phyloP scores from a whole-genome alignment of 1,140 invertebrate species.

The Aphelinus certus region DNA sequence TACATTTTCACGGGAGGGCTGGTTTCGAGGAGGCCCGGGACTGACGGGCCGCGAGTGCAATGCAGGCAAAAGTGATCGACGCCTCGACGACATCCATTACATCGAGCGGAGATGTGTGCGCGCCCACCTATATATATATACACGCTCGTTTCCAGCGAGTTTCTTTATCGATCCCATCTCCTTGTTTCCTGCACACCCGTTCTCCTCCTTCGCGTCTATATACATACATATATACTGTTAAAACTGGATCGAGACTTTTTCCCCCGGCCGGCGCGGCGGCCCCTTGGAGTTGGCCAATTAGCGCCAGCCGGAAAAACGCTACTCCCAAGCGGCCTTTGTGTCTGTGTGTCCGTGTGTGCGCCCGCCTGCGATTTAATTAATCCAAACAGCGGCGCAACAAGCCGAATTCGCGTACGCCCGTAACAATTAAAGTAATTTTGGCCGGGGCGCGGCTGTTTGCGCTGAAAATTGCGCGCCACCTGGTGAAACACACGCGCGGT shows the following conservation, averaged over 20 bases:
- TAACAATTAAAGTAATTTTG: conserved; percentile 8
- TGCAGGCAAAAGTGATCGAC: conserved; percentile 43
- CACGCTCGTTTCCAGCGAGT: conserved; percentile 20
- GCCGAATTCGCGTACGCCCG: background rate
- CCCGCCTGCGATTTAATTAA: background rate
- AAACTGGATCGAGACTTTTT: background rate
- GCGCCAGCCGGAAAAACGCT: too few relatives aligned
- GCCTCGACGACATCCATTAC: conserved; percentile 32
- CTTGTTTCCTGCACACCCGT: background rate
- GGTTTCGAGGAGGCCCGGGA: background rate
- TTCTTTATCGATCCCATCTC: conserved; percentile 20
- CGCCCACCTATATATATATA: too few relatives aligned
- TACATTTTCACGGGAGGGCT: background rate
- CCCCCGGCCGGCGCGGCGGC: too few relatives aligned
- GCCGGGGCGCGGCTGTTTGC: background rate
- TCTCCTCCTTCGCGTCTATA: background rate
- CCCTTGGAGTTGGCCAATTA: too few relatives aligned
- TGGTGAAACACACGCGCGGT: conserved; percentile 1
- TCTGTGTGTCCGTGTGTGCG: background rate
- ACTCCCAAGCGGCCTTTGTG: background rate
- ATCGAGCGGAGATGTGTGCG: background rate
- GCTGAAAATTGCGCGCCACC: background rate
- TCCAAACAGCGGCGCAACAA: too few relatives aligned
- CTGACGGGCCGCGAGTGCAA: too few relatives aligned
- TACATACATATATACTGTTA: background rate